Conservation (phyloP, 1,140 invertebrate species). For the Drosophila ironensis region DNA sequence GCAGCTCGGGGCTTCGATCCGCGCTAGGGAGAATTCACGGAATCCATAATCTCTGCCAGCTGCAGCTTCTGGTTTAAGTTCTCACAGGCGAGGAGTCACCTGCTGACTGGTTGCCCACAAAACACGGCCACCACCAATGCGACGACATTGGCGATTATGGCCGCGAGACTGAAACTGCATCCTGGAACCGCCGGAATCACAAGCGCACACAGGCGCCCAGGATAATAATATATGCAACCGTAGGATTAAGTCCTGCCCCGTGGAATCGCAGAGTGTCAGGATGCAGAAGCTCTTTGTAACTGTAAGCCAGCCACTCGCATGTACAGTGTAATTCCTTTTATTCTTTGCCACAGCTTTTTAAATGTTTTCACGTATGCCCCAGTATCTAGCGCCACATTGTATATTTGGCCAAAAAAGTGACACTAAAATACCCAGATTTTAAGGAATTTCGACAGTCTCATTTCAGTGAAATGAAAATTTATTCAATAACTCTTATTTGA, state of each 20-base stretch:
- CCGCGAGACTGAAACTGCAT: conserved; percentile 31
- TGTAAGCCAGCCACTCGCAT: conserved; percentile 35
- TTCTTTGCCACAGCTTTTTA: conserved; percentile 35
- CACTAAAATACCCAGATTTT: too few relatives aligned
- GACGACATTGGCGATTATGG: conserved; percentile 54
- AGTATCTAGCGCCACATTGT: background rate
- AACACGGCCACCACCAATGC: conserved; percentile 19
- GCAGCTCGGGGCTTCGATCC: conserved; percentile 6
- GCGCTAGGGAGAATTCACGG: background rate
- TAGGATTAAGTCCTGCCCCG: conserved; percentile 58
- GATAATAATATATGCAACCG: conserved; percentile 15
- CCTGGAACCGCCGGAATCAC: conserved; percentile 16
- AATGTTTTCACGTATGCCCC: conserved; percentile 49
- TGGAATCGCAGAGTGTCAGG: conserved; percentile 56
- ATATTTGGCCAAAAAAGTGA: conserved; percentile 2
- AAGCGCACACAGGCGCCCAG: conserved; percentile 19
- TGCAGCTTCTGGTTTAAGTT: conserved; percentile 14
- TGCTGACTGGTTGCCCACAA: conserved; percentile 1
- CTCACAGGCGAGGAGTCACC: conserved; percentile 14
- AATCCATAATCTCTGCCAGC: conserved; percentile 20
- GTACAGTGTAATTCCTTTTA: conserved; percentile 37
- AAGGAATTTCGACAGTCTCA: too few relatives aligned
- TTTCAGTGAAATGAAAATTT: too few relatives aligned
- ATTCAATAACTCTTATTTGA: too few relatives aligned
- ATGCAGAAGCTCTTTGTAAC: conserved; percentile 35